These are phyloP conservation scores for Chloropsis hardwickii DNA, from an alignment of 2,113 vertebrate genomes.

Conservation along the genomic window DNA sequence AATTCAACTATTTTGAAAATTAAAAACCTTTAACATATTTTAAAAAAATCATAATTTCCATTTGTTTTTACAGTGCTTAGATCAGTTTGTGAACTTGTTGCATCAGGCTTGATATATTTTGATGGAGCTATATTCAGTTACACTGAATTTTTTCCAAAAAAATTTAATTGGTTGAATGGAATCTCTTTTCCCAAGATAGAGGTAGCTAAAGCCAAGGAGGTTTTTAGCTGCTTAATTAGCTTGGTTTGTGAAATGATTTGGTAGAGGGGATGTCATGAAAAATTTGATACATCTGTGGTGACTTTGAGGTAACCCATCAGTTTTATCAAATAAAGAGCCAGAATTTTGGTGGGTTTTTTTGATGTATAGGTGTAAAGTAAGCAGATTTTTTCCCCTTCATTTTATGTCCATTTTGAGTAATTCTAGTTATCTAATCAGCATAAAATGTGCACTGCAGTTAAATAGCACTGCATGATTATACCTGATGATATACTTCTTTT, in stretches of 20 bases:
- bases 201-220: slow-evolving; percentile 39
- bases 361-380: slow-evolving; percentile 28
- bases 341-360: neutral
- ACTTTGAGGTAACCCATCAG: slow-evolving; percentile 55
- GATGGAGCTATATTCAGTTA: neutral
- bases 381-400: neutral
- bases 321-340: slow-evolving; percentile 40
- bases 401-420: slow-evolving; percentile 26
- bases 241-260: slow-evolving; percentile 53
- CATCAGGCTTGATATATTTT: neutral
- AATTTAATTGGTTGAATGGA: slow-evolving; percentile 11
- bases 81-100: slow-evolving; percentile 11
- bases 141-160: neutral
- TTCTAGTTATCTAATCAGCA: slow-evolving; percentile 43
- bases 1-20: neutral
- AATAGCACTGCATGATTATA: slow-evolving; percentile 49
- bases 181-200: slow-evolving; percentile 12
- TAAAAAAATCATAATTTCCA: neutral
- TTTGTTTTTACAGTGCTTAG: neutral
- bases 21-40: neutral
- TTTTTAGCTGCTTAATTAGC: slow-evolving; percentile 51
- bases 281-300: slow-evolving; percentile 50
- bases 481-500: slow-evolving; percentile 53
- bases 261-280: slow-evolving; percentile 43
- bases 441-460: slow-evolving; percentile 14